phyloP scores from a whole-genome alignment of 1,140 invertebrate species.

The Leptopilina clavipes region DNA sequence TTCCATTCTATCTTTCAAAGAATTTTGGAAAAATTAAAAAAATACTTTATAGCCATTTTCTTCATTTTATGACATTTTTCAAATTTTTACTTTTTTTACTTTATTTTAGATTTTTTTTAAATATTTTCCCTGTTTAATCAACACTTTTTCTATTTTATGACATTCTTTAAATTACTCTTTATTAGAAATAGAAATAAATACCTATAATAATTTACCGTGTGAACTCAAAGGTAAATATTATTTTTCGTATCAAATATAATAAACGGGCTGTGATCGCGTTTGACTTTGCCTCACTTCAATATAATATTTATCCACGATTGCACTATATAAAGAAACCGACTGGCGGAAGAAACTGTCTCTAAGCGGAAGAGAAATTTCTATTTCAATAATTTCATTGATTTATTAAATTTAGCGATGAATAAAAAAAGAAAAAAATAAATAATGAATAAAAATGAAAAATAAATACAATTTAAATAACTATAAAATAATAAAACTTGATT shows the following conservation, averaged over 20 bases:
- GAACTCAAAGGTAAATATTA: conserved; percentile 63
- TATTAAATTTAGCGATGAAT: conserved; percentile 34
- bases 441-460: too few species aligned
- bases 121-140: too few species aligned
- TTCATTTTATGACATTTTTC: too few species aligned
- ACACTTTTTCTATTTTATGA: too few species aligned
- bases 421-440: neutral
- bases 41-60: too few species aligned
- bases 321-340: neutral
- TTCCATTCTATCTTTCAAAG: neutral
- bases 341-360: conserved; percentile 1
- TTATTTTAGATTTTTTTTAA: too few species aligned
- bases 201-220: neutral
- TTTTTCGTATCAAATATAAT: conserved; percentile 56
- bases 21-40: too few species aligned
- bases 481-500: too few species aligned
- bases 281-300: neutral
- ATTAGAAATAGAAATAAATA: conserved; percentile 45
- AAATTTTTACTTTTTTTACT: too few species aligned
- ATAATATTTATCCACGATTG: conserved; percentile 9
- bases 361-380: conserved; percentile 37
- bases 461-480: too few species aligned
- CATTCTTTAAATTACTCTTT: conserved; percentile 41
- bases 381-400: conserved; percentile 29
- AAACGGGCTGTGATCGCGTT: neutral